Evolutionary conservation across 2,797 vertebrate genomes (phyloP).

Genomic region (Acestrorhynchus altus): DNA sequence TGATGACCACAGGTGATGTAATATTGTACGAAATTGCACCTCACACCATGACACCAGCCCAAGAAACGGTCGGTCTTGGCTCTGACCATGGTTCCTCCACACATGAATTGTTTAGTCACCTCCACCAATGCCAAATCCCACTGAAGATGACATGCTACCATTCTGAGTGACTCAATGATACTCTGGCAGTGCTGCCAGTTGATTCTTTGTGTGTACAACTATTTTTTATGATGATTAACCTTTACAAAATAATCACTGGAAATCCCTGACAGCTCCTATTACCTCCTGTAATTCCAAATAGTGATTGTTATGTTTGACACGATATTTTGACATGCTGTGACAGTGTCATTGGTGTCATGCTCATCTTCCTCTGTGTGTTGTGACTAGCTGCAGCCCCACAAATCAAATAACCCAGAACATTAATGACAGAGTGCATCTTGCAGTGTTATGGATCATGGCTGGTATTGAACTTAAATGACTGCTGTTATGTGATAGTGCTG

Average conservation of each 20-base stretch:
- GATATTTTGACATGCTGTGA: conserved; percentile 39
- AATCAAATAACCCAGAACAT: conserved; percentile 21
- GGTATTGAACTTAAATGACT: neutral
- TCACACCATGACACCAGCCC: too few species aligned
- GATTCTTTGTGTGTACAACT: too few species aligned
- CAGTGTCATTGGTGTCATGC: conserved; percentile 26
- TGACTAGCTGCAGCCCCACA: conserved; percentile 7
- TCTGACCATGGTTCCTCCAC: too few species aligned
- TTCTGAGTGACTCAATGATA: too few species aligned
- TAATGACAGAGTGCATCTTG: conserved; percentile 23
- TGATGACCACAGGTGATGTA: too few species aligned
- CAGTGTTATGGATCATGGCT: neutral
- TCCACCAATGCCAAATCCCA: too few species aligned
- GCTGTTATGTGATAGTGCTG: conserved; percentile 22
- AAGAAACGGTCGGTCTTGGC: too few species aligned
- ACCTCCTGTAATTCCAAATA: neutral
- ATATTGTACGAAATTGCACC: too few species aligned
- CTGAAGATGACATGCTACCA: too few species aligned
- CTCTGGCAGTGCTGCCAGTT: too few species aligned
- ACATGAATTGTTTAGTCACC: too few species aligned
- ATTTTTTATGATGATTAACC: too few species aligned
- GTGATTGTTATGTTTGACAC: conserved; percentile 9
- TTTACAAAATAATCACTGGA: neutral
- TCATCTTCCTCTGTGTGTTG: conserved; percentile 30
- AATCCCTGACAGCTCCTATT: neutral